Percentiles rank a stretch among this genome's conserved stretches.
Conservation (phyloP, 2,797 vertebrate genomes). For the Kryptopterus vitreolus region DNA sequence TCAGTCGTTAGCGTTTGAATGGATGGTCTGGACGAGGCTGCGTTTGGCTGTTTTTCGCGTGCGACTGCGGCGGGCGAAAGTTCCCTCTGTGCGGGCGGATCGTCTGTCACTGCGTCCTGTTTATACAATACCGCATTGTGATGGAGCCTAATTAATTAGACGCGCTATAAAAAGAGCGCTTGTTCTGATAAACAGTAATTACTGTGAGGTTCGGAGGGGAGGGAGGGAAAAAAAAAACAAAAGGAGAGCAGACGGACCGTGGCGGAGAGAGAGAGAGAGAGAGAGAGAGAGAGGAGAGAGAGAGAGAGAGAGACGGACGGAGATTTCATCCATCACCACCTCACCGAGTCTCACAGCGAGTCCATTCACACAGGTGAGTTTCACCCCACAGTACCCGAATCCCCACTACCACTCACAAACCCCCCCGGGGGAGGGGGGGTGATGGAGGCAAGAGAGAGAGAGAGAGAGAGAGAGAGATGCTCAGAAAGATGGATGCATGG, state of each 20-base stretch:
- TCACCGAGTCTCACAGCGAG: neutral
- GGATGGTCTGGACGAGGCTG: slow-evolving; percentile 23
- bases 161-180: slow-evolving; percentile 33
- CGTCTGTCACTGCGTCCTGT: slow-evolving; percentile 13
- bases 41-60: slow-evolving; percentile 28
- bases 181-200: slow-evolving; percentile 53
- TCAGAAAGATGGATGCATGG: neutral
- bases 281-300: too few species aligned
- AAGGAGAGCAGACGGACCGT: neutral
- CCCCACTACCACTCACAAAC: too few species aligned
- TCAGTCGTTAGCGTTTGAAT: slow-evolving; percentile 40
- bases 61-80: slow-evolving; percentile 12
- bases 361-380: neutral
- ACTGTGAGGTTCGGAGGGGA: slow-evolving; percentile 33
- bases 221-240: too few species aligned
- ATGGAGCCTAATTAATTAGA: slow-evolving; percentile 52
- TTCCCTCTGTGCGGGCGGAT: slow-evolving; percentile 32
- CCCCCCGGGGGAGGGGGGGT: too few species aligned
- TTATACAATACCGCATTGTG: slow-evolving; percentile 29
- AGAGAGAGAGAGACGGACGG: too few species aligned
- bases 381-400: neutral
- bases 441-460: too few species aligned
- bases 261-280: too few species aligned
- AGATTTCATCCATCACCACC: neutral
- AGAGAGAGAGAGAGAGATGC: too few species aligned